Conservation (phyloP, 2,113 vertebrate species). For the Phylloscopus whistleri region DNA sequence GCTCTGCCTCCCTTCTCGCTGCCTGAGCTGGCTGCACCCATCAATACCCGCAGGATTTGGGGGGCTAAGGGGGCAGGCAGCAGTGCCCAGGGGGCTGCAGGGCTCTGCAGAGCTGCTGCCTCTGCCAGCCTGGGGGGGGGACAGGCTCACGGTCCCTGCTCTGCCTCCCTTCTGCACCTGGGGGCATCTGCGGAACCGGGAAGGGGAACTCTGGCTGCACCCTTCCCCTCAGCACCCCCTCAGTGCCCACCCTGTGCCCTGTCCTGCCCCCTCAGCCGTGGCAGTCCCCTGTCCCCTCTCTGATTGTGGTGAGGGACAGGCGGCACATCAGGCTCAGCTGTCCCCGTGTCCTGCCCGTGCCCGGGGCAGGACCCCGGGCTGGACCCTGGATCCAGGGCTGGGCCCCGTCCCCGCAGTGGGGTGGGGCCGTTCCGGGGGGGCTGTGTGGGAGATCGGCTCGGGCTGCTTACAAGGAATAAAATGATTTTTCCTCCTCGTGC, state of each 20-base stretch:
- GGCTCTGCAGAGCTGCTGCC: neutral
- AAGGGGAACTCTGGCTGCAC: neutral
- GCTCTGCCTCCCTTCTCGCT: neutral
- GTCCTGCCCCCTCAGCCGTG: neutral
- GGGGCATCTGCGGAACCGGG: neutral
- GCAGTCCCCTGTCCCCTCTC: neutral
- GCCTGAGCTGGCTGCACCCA: accelerated
- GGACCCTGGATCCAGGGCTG: too few species aligned
- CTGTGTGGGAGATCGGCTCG: accelerated
- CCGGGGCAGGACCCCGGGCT: accelerated
- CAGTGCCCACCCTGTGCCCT: neutral
- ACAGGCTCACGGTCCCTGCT: neutral
- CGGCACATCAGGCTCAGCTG: accelerated
- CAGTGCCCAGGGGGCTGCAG: neutral
- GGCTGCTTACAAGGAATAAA: neutral
- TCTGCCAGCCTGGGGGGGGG: neutral
- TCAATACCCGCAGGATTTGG: accelerated
- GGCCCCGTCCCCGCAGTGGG: accelerated
- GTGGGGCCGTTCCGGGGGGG: accelerated
- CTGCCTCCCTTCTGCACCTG: neutral
- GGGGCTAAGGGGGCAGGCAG: neutral
- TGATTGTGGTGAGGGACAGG: neutral
- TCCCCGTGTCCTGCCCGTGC: neutral
- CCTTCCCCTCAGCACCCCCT: accelerated
- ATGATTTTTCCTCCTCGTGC: accelerated